Evolutionary conservation across 2,113 vertebrate species (phyloP).

Genomic region (Rhineura floridana): DNA sequence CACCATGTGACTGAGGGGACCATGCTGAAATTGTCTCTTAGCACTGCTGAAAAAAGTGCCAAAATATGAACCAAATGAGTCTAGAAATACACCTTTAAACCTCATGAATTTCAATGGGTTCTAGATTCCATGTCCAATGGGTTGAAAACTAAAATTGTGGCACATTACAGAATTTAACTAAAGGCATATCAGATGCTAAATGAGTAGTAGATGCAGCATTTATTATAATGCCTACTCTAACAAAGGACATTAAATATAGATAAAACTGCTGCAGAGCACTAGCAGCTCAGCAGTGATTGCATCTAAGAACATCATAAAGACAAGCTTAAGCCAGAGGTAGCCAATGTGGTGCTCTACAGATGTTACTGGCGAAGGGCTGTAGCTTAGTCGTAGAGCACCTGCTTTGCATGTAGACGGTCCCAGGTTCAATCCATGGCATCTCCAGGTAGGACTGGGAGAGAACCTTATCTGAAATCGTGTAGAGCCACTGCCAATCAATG

Average conservation of each 20-base stretch:
- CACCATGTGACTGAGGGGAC: not conserved
- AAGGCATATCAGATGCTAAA: not conserved
- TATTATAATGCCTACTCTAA: not conserved
- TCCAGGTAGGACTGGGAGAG: too few relatives aligned
- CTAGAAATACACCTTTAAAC: not conserved
- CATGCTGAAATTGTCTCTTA: not conserved
- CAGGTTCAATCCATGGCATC: too few relatives aligned
- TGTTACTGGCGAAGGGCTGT: not conserved
- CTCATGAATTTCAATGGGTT: not conserved
- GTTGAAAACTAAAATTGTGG: not conserved
- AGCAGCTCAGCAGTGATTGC: not conserved
- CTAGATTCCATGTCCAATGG: not conserved
- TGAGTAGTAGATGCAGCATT: not conserved
- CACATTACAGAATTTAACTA: not conserved
- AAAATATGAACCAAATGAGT: not conserved
- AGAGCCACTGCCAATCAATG: too few relatives aligned
- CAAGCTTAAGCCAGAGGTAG: not conserved
- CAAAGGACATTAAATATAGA: not conserved
- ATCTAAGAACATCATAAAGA: not conserved
- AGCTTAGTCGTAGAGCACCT: too few relatives aligned
- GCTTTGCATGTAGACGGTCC: too few relatives aligned
- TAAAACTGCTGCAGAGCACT: not conserved
- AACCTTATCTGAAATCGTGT: too few relatives aligned
- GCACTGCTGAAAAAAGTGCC: not conserved
- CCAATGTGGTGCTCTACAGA: not conserved